Conservation (phyloP, 2,888 invertebrate genomes). For the Homarus gammarus region DNA sequence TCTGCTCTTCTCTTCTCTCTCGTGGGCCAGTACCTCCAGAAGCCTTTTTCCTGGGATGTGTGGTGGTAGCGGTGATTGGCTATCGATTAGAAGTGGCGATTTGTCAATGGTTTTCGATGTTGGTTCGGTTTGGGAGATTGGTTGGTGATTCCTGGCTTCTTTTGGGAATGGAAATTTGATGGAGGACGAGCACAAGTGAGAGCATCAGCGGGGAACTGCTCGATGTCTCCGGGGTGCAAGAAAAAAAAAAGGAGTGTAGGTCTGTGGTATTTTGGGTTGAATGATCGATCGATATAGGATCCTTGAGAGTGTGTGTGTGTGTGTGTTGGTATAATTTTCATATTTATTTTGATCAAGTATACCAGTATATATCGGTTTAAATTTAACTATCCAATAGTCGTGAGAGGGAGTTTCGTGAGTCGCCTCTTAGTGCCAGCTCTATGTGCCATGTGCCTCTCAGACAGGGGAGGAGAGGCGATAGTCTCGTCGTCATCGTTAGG, state of each 20-base stretch:
- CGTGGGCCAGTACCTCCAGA: not conserved
- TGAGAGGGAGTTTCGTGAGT: too few species aligned
- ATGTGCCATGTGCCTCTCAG: too few species aligned
- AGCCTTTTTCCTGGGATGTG: not conserved
- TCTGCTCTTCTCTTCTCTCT: not conserved
- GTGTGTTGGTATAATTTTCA: too few species aligned
- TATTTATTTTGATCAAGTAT: too few species aligned
- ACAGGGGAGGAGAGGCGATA: too few species aligned
- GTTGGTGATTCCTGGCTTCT: conserved; percentile 29
- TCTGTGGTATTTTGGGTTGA: too few species aligned
- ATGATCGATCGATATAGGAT: too few species aligned
- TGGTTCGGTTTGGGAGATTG: conserved; percentile 13
- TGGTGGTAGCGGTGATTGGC: conserved; percentile 11
- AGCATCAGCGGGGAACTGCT: not conserved
- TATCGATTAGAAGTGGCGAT: conserved; percentile 31
- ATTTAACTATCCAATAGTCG: too few species aligned
- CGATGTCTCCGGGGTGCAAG: not conserved
- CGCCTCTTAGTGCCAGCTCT: too few species aligned
- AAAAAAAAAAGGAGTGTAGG: too few species aligned
- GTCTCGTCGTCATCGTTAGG: too few species aligned
- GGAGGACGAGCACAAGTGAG: conserved; percentile 25
- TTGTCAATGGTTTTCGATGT: conserved; percentile 35
- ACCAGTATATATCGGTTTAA: too few species aligned
- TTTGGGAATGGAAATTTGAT: conserved; percentile 38
- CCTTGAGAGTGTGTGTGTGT: not conserved